Percentiles rank a stretch among this genome's conserved stretches.
These are phyloP conservation scores for Cyphomyrus plagiostoma DNA, from an alignment of 2,113 vertebrate species.

Conservation along the genomic window DNA sequence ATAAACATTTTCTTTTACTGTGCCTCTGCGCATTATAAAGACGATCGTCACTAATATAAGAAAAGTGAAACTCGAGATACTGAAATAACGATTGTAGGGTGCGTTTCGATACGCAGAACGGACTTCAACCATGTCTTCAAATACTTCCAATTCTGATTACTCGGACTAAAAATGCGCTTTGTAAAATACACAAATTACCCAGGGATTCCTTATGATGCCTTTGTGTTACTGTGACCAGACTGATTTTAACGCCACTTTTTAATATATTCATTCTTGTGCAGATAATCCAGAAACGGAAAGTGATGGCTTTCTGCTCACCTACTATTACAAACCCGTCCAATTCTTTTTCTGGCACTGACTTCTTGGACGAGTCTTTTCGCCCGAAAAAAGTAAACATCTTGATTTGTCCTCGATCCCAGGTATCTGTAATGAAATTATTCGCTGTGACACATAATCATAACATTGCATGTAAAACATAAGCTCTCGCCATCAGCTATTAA, in stretches of 20 bases:
- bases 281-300: not conserved
- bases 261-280: not conserved
- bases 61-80: not conserved
- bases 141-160: not conserved
- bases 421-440: slow-evolving; percentile 13
- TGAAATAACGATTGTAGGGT: not conserved
- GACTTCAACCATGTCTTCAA: not conserved
- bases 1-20: not conserved
- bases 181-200: not conserved
- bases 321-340: slow-evolving; percentile 85
- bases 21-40: not conserved
- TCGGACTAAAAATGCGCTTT: not conserved
- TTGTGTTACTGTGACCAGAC: not conserved
- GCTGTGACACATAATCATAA: not conserved
- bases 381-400: slow-evolving; percentile 81
- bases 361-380: slow-evolving; percentile 79
- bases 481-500: not conserved
- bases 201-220: not conserved
- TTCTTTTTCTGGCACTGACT: slow-evolving; percentile 67
- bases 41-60: not conserved
- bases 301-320: slow-evolving; percentile 62
- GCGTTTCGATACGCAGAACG: not conserved
- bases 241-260: not conserved
- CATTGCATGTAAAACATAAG: not conserved
- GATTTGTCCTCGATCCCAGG: not conserved